Base-by-base conservation (phyloP, 2,113 vertebrate genomes). In the Pelodiscus sinensis region DNA sequence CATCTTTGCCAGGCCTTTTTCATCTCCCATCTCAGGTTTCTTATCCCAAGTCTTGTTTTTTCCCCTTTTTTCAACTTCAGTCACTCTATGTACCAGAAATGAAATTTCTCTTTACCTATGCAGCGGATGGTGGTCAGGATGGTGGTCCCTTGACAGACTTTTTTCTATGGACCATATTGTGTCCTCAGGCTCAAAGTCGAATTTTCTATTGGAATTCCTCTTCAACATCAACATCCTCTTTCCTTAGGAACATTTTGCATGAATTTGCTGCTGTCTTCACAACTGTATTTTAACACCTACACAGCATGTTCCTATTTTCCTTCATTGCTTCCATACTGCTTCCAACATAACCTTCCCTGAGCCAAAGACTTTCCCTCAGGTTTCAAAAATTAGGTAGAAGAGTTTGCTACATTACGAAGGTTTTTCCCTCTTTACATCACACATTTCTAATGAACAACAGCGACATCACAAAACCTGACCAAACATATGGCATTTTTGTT, bases 371-470 rank as follows among this genome's bases (percentile, higher is more conserved):
- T 87, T 92, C 58, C 80, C 83, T 38, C 89, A 81, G 83, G 31
- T 77, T 81, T n/a, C 44, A 83, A 88, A 89, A 75, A 8, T 16
- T 71, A 89, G 77, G 16, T 1, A 77, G 25, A 21, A 44, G 54
- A 12, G 51, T 81, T 91, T 83, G 24, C 55, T 83, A 2, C 35
- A 13, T 81, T 62, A 16, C 81, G 90, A 38, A 2, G 29, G 77
- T 91, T 94, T 13, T 38, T 44, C 2, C 27, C 51, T 6, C 55
- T 77, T 81, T 55, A 90, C 3, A 68, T 27, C 11, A 4, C 9
- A 1, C 88, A 87, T 51, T 29, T 82, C 82, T 85, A 92, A 92
- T 92, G 82, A 54, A 82, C 81, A 95, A 88, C 85, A 21, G 15
- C 8, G 58, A 8, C 68, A 89, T 81, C 84, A 44, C 55, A 91